These are phyloP conservation scores for Empis livida DNA, from an alignment of 2,888 invertebrate genomes.

Conservation along the genomic window DNA sequence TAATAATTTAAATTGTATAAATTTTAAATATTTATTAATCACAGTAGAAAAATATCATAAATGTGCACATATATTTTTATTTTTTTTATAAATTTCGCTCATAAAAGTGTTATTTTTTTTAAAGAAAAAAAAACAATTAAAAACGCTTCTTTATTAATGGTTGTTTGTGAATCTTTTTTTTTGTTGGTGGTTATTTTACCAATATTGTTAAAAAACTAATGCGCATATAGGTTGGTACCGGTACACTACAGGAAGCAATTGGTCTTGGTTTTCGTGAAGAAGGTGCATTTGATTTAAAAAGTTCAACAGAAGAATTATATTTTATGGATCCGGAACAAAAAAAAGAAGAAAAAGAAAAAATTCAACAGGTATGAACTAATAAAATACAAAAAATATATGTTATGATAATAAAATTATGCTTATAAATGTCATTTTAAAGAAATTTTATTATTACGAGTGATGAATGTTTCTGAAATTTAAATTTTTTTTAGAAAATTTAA, in stretches of 20 bases:
- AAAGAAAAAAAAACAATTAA: too few relatives aligned
- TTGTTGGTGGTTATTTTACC: too few relatives aligned
- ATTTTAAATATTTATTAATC: background rate
- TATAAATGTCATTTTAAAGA: too few relatives aligned
- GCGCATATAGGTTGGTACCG: slow-evolving; percentile 37
- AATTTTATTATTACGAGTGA: too few relatives aligned
- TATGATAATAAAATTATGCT: too few relatives aligned
- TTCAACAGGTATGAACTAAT: slow-evolving; percentile 17
- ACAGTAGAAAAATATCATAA: background rate
- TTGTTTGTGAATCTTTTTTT: too few relatives aligned
- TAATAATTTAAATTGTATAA: slow-evolving; percentile 7
- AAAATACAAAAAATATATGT: background rate
- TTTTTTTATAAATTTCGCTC: background rate
- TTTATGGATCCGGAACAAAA: slow-evolving; percentile 53
- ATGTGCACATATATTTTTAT: too few relatives aligned
- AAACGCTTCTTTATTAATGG: too few relatives aligned
- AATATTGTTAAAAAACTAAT: slow-evolving; percentile 11
- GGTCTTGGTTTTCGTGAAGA: slow-evolving; percentile 54
- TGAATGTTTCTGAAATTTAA: too few relatives aligned
- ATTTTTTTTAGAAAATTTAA: too few relatives aligned
- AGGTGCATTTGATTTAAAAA: slow-evolving; percentile 71
- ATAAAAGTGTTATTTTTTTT: too few relatives aligned
- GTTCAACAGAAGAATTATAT: slow-evolving; percentile 79
- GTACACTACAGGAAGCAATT: slow-evolving; percentile 38
- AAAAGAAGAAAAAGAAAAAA: slow-evolving; percentile 34